phyloP scores from a whole-genome alignment of 2,113 vertebrate species.

The Apodemus sylvaticus region DNA sequence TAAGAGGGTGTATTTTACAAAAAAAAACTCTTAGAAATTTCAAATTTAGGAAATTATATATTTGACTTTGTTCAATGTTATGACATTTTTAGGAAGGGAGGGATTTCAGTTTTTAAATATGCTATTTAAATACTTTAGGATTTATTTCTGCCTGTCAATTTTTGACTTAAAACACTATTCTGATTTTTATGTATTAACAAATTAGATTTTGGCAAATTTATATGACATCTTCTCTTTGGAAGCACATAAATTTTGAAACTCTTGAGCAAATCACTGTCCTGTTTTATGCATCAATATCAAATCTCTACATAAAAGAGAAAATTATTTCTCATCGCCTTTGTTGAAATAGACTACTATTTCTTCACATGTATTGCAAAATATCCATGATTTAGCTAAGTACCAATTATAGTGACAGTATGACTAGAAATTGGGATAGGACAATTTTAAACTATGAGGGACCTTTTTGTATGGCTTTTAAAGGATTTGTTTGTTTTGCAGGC shows the following conservation, averaged over 20 bases:
- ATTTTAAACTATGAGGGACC: background rate
- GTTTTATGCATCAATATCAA: conserved; percentile 2
- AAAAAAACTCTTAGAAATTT: conserved; percentile 10
- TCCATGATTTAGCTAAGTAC: background rate
- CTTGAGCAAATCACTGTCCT: background rate
- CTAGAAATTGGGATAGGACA: background rate
- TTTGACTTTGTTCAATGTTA: background rate
- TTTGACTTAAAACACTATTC: background rate
- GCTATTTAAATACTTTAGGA: background rate
- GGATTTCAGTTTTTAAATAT: background rate
- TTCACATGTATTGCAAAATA: background rate
- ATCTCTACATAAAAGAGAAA: background rate
- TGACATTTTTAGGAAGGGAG: background rate
- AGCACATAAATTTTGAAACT: conserved; percentile 4
- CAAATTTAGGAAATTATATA: background rate
- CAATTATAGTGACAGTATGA: background rate
- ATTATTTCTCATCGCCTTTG: background rate
- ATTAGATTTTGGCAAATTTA: background rate
- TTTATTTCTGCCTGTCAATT: background rate
- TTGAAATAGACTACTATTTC: background rate
- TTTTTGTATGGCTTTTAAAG: background rate
- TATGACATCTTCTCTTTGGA: background rate
- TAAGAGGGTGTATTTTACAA: background rate
- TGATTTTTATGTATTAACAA: conserved; percentile 15
- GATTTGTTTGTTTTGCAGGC: background rate